Base-by-base conservation (phyloP, 2,113 vertebrate species). In the Arvicanthis niloticus region DNA sequence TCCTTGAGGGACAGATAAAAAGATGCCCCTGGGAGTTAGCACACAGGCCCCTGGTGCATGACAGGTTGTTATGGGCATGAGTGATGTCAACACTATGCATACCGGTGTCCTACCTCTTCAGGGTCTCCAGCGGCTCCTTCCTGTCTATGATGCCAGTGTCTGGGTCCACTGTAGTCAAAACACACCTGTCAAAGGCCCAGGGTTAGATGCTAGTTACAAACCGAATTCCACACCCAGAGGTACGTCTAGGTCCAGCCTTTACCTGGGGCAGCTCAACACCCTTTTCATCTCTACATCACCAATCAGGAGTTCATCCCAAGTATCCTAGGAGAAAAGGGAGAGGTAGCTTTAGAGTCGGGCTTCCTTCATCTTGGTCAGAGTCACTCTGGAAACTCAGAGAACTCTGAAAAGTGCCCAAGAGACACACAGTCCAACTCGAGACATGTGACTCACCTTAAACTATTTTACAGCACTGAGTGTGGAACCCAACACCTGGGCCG, bases 101-200 rank as follows among this genome's bases (percentile, higher is more conserved):
- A 0, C 3, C 3, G 15, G 37, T 0, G 0, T 70, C 29, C 24
- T 98, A 99, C 99, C 99, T 99, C 98, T 99, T 99, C 97, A 99
- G 96, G 0, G 99, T 99, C 31, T 99, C 98, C 97, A 99, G 98
- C 0, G 99, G 99, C 96, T 99, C 99, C 91, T 99, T 99, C 81
- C 99, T 98, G 98, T 95, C 98, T 2, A 99, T 98, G n/a, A 99
- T 58, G 5, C 99, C 99, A 0, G 99, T 99, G 96, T 99, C 99
- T 26, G 99, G 99, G 98, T 99, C 98, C 93, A 99, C 98, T 0
- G 99, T 99, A 78, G 99, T 99, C 92, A 99, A 96, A 97, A 99
- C 65, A 96, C 99, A 99, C 94, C 99, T 99, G 98, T 88, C 96
- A 98, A 97, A 72, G 19, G 89, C 56, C 1, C 29, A 16, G 5